Evolutionary conservation across 1,140 invertebrate species (phyloP), one percentile per base, ranked within the genome.

Genomic region (Metopolophium dirhodum): DNA sequence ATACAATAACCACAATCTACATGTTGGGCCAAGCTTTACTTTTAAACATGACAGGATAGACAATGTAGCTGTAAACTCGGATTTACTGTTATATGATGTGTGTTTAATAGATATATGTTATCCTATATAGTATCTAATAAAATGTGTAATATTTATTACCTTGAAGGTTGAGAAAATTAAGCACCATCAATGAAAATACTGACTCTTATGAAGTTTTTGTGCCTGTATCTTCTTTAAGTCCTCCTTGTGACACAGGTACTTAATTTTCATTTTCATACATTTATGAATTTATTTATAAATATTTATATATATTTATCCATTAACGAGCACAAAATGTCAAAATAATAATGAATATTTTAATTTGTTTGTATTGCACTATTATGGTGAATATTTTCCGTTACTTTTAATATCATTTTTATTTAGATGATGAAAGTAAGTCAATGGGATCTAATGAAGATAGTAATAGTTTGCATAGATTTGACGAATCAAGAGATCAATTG

Each of bases 401-500:
- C 83, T 45, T 30, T 41, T 23, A 85, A 45, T 45, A 45, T 37
- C 26, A 45, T 37, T 23, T 41, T 85, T 93, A 45, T 77, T 45
- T n/a, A 94, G 93, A 91, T 93, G 93, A 94, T 54, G 93, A 94
- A n/a, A 86, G 54, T 86, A 93, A 92, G 26, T 94, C 93, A 18
- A 45, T 94, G 47, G 85, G 61, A 45, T 94, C 93, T 8, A 93
- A 87, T 68, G 93, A 94, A 49, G 93, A 94, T 30, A 87, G 20
- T 54, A 92, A 54, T 82, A 91, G 91, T 35, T 77, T 92, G 18
- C 35, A 93, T 26, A 89, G n/a, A 41, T 87, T 82, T 77, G 47
- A 93, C 7, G 90, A 94, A 77, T 37, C 83, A n/a, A 88, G 85
- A 85, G 82, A 83, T 93, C 91, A 93, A 57, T 51, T 93, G 85